Base-by-base conservation (phyloP, 2,113 vertebrate genomes). In the Lophochroa leadbeateri region DNA sequence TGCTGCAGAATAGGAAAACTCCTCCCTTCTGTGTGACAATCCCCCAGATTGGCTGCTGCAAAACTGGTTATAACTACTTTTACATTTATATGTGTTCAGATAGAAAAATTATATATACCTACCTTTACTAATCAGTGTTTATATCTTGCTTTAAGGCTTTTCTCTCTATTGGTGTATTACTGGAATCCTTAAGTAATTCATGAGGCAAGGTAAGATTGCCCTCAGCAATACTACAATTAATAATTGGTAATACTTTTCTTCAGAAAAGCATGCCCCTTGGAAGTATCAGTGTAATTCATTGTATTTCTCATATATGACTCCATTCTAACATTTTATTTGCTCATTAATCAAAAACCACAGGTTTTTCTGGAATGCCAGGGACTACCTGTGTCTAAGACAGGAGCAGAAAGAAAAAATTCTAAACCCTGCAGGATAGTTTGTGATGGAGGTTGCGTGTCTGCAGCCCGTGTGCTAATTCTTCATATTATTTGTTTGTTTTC, bases 171-270 rank as follows among this genome's bases (percentile, higher is more conserved):
- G 1, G 28, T 17, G 50, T 33, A 58, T 60, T 90, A 71, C 33
- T 81, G 35, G 60, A 94, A 78, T 87, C 35, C 21, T 61, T 93
- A 90, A 82, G 29, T 53, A 93, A 72, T 88, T 88, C 33, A 90
- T 88, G 46, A 83, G 23, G 23, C 44, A 61, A 93, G 49, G 76
- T 72, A 77, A 50, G 35, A 58, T 83, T 88, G 76, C 92, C 53
- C 23, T 92, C 50, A 90, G 46, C 68, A 55, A 29, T 74, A 27
- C 55, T 81, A 27, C 39, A 81, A 17, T 90, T 88, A 88, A 74
- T 83, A 68, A 9, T 63, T 68, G 7, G 49, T 39, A 77, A 86
- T 57, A 17, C 7, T 78, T 90, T 67, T 63, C 21, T 81, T 28
- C 10, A n/a, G 70, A 80, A 92, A 80, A 90, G 41, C 25, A 43